Evolutionary conservation across 2,888 invertebrate genomes (phyloP).

Genomic region (Temnothorax rugatulus): DNA sequence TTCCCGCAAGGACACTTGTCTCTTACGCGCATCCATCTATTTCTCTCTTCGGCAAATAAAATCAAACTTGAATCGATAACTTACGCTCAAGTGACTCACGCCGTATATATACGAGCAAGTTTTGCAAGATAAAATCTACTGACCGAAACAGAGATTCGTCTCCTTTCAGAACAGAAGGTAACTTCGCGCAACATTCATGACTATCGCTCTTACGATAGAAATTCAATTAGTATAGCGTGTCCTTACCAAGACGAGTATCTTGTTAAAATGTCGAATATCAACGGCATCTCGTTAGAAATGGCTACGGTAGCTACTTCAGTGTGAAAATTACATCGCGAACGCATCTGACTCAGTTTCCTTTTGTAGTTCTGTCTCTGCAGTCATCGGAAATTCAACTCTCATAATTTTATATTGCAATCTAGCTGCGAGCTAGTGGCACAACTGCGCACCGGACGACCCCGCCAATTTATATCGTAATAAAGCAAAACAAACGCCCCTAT

Average conservation of each 20-base stretch:
- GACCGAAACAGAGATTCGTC: constrained; percentile 11
- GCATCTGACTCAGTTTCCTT: constrained; percentile 21
- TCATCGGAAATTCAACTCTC: background rate
- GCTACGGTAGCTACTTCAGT: background rate
- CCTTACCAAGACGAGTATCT: constrained; percentile 17
- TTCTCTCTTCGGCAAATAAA: constrained; percentile 5
- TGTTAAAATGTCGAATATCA: constrained; percentile 45
- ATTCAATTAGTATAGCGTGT: constrained; percentile 46
- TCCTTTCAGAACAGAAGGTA: constrained; percentile 21
- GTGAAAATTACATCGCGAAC: constrained; percentile 30
- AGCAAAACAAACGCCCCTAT: background rate
- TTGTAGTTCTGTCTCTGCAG: background rate
- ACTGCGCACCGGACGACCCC: background rate
- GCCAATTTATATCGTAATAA: constrained; percentile 17
- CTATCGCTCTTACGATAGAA: constrained; percentile 26
- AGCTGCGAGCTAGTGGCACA: background rate
- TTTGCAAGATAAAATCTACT: constrained; percentile 27
- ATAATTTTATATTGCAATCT: constrained; percentile 10
- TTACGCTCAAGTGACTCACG: constrained; percentile 3
- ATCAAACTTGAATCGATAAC: background rate
- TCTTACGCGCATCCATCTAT: background rate
- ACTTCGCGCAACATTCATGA: constrained; percentile 12
- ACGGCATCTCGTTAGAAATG: constrained; percentile 12
- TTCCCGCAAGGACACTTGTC: background rate
- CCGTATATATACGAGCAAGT: background rate